Percentiles rank a stretch among this genome's conserved stretches.
These are phyloP conservation scores for Pogonomyrmex barbatus DNA, from an alignment of 1,140 invertebrate genomes.

Conservation along the genomic window DNA sequence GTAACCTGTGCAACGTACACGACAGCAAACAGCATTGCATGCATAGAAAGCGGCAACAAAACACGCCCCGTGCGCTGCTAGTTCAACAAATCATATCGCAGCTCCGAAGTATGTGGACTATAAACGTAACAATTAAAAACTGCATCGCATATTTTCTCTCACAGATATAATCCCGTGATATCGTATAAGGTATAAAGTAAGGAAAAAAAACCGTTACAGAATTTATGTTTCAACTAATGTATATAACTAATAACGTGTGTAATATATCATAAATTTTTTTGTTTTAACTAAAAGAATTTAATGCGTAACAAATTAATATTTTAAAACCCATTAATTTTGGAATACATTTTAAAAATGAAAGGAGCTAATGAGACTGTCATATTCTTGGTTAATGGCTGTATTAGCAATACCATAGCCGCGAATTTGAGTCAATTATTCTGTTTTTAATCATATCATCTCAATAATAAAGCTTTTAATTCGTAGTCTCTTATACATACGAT, in stretches of 20 bases:
- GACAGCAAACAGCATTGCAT: constrained; percentile 9
- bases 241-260: neutral
- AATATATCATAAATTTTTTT: neutral
- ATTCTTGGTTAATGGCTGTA: neutral
- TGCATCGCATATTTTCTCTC: neutral
- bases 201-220: neutral
- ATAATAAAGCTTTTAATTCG: neutral
- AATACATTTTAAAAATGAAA: neutral
- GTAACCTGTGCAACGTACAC: neutral
- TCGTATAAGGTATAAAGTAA: neutral
- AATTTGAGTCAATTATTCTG: neutral
- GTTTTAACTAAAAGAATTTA: neutral
- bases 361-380: neutral
- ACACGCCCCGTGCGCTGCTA: neutral
- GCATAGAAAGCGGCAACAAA: constrained; percentile 23
- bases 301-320: constrained; percentile 5
- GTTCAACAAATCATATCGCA: constrained; percentile 29
- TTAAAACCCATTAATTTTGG: neutral
- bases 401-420: neutral
- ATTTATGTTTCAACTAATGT: neutral
- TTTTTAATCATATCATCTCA: neutral
- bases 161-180: neutral
- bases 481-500: neutral
- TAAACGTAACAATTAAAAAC: constrained; percentile 35
- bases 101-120: neutral